Evolutionary conservation across 2,113 vertebrate genomes (phyloP).

Genomic region (Chunga burmeisteri): DNA sequence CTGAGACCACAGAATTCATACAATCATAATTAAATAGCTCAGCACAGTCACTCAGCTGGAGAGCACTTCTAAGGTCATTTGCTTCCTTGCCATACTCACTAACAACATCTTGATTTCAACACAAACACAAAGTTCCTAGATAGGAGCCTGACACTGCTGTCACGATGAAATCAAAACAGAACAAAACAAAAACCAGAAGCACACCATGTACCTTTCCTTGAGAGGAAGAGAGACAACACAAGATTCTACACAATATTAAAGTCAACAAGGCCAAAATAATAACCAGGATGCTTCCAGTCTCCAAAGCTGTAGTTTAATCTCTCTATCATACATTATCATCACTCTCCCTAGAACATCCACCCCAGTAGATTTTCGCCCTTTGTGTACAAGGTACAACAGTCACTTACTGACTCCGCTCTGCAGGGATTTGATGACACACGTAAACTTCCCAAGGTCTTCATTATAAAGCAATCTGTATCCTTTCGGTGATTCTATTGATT

Average conservation of each 20-base stretch:
- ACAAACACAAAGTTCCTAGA: background rate
- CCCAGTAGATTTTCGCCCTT: background rate
- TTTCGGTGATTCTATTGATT: background rate
- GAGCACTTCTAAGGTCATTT: background rate
- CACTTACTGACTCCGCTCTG: background rate
- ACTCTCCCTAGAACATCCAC: background rate
- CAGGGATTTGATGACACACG: background rate
- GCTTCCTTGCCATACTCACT: background rate
- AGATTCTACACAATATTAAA: background rate
- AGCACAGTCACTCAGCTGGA: background rate
- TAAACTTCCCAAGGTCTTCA: background rate
- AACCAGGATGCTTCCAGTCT: background rate
- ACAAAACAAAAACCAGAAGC: background rate
- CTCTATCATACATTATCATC: background rate
- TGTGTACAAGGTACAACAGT: background rate
- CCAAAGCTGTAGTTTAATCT: background rate
- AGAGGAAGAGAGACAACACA: background rate
- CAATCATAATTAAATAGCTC: background rate
- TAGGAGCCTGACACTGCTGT: background rate
- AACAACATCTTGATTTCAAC: background rate
- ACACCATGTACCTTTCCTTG: background rate
- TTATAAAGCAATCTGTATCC: background rate
- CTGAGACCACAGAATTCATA: conserved; percentile 7
- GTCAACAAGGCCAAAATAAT: background rate
- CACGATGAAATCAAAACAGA: background rate